Evolutionary conservation across 2,113 vertebrate species (phyloP), one percentile per base, ranked within the genome.

Genomic region (Triplophysa dalaica): DNA sequence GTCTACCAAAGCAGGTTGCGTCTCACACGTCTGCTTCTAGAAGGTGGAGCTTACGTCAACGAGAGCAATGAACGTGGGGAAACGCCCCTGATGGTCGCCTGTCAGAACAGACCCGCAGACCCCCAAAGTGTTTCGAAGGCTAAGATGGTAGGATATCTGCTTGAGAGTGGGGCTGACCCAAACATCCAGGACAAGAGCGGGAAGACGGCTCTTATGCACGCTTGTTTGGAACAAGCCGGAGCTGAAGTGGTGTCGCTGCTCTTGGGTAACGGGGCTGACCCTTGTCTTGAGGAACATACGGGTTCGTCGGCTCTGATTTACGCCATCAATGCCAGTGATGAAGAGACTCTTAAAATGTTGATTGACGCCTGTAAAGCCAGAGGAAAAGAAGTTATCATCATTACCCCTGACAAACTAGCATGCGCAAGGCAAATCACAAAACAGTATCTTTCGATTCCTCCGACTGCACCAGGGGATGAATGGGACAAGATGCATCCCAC

Each of bases 341-440:
- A 84, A 68, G 93, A 94, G 64, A 95, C 94, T 0, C 88, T 99
- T 52, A 91, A 92, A 70, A 74, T 98, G 76, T 82, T 98, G 22
- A 92, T 98, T 0, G 93, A 93, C 63, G 92, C 94, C n/a, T 98
- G 95, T 89, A 96, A 92, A 82, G 94, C 90, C 0, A 94, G 82
- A 4, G 96, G 97, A 1, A 98, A 98, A 73, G 96, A 99, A 66
- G 95, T 98, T 45, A 98, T 99, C 84, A 97, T 98, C 84, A 97
- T 98, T 70, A 94, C 93, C 0, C 95, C 89, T 0, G 94, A 95
- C 26, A 94, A 88, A 66, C 91, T 93, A 0, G 87, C 89, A 0
- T 91, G 90, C 0, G 95, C 94, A 41, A 91, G 86, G 63, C 90
- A 93, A 67, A 91, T 86, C 1, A 92, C 93, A 0, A 93, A 90